Percentiles rank a stretch among this genome's conserved stretches.
Conservation (phyloP, 2,888 invertebrate species). For the Anarsia innoxiella region DNA sequence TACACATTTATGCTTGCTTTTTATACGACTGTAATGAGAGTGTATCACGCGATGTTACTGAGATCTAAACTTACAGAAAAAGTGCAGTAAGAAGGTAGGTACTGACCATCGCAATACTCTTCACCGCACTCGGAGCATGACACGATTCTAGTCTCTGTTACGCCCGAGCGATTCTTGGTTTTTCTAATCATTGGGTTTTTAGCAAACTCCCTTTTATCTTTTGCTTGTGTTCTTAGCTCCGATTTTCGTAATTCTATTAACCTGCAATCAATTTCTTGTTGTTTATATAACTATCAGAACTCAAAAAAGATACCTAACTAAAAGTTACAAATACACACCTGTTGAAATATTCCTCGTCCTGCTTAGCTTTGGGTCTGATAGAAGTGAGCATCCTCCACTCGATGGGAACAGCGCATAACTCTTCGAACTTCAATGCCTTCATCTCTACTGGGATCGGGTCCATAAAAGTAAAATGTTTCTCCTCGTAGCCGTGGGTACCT, state of each 20-base stretch:
- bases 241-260: conserved; percentile 88
- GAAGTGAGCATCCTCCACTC: conserved; percentile 96
- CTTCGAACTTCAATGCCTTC: conserved; percentile 82
- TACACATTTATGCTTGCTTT: conserved; percentile 2
- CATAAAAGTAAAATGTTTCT: conserved; percentile 70
- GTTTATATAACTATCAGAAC: background rate
- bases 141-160: conserved; percentile 84
- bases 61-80: background rate
- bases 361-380: conserved; percentile 86
- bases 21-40: background rate
- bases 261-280: too few relatives aligned
- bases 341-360: conserved; percentile 92
- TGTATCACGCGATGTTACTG: background rate
- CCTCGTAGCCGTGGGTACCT: conserved; percentile 76
- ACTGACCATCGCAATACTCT: conserved; percentile 85
- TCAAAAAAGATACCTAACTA: too few relatives aligned
- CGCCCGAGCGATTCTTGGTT: conserved; percentile 88
- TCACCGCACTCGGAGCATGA: conserved; percentile 88
- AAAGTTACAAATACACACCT: too few relatives aligned
- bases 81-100: background rate
- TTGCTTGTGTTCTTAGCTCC: conserved; percentile 81
- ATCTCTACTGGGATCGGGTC: conserved; percentile 91
- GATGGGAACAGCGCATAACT: conserved; percentile 88
- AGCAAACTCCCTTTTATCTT: conserved; percentile 80
- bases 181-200: conserved; percentile 81